Evolutionary conservation across 2,888 invertebrate species (phyloP).

Genomic region (Elysia crispata): DNA sequence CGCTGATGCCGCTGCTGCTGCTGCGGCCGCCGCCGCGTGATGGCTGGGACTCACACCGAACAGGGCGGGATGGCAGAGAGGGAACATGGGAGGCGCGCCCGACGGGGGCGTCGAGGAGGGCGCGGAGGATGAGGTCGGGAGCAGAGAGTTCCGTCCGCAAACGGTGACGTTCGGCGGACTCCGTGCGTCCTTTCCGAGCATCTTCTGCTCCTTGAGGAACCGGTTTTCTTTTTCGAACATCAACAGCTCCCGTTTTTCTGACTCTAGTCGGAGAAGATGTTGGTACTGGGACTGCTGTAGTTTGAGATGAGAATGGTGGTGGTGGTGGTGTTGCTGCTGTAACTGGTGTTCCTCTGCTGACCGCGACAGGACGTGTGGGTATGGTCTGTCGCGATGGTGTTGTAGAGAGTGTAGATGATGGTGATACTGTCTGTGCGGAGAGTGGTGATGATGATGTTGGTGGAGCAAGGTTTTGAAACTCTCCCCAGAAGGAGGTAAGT

Average conservation of each 20-base stretch:
- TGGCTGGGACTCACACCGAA: slow-evolving; percentile 35
- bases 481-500: slow-evolving; percentile 10
- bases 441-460: slow-evolving; percentile 35
- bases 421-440: neutral
- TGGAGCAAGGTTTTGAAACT: slow-evolving; percentile 49
- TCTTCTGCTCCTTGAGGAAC: slow-evolving; percentile 50
- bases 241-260: slow-evolving; percentile 40
- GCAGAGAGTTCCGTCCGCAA: slow-evolving; percentile 84
- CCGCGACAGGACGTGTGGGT: neutral
- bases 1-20: slow-evolving; percentile 43
- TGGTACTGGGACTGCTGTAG: slow-evolving; percentile 32
- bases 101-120: slow-evolving; percentile 48
- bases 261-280: slow-evolving; percentile 38
- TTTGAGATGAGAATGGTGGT: slow-evolving; percentile 15
- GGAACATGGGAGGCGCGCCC: slow-evolving; percentile 90
- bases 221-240: slow-evolving; percentile 52
- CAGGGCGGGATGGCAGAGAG: slow-evolving; percentile 74
- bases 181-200: slow-evolving; percentile 47
- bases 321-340: slow-evolving; percentile 18
- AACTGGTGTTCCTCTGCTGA: slow-evolving; percentile 10
- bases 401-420: neutral
- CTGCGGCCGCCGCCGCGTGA: too few relatives aligned
- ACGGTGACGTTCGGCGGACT: slow-evolving; percentile 91
- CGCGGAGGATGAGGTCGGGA: slow-evolving; percentile 82
- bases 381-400: slow-evolving; percentile 33